Evolutionary conservation across 2,797 vertebrate genomes (phyloP).

Genomic region (Tragelaphus oryx): DNA sequence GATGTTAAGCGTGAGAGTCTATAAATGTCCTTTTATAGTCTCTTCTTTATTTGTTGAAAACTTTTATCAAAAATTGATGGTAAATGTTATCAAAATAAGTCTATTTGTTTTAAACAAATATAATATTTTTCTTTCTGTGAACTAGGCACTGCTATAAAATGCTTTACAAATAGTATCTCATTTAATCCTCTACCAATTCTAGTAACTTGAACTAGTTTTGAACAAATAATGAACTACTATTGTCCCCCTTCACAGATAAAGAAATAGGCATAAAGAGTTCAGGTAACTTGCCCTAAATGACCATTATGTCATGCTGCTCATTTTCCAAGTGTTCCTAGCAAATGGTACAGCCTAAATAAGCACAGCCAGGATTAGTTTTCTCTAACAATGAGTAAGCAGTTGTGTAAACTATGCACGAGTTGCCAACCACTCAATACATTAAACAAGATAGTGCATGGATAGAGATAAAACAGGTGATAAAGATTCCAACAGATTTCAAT

Average conservation of each 20-base stretch:
- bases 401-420: not conserved
- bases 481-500: not conserved
- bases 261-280: not conserved
- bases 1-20: not conserved
- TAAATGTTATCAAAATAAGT: not conserved
- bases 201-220: not conserved
- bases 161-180: not conserved
- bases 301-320: not conserved
- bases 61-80: not conserved
- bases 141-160: not conserved
- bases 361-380: not conserved
- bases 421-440: not conserved
- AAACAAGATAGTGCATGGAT: not conserved
- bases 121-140: not conserved
- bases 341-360: not conserved
- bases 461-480: not conserved
- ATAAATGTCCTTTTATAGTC: not conserved
- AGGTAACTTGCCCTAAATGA: not conserved
- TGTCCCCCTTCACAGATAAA: not conserved
- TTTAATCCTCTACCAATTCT: not conserved
- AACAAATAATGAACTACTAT: not conserved
- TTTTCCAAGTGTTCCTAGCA: not conserved
- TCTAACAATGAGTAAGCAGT: not conserved
- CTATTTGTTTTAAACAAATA: not conserved
- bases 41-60: not conserved